Conservation (phyloP, 2,888 invertebrate species). For the Lasioglossum pauxillum region DNA sequence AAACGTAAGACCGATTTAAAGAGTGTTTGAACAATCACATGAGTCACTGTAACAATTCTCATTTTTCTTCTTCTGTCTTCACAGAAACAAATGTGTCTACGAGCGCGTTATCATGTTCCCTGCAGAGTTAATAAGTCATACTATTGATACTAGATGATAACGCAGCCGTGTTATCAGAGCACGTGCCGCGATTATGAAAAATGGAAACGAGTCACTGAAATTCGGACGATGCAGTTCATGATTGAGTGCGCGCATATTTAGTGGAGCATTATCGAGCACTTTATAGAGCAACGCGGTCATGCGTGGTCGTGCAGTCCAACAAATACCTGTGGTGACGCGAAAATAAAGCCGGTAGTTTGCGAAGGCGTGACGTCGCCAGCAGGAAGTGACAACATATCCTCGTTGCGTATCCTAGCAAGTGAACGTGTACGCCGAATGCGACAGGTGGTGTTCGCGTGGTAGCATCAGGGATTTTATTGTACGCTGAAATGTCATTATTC, state of each 20-base stretch:
- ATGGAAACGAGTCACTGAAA: not conserved
- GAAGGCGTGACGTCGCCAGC: conserved; percentile 60
- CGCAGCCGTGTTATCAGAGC: not conserved
- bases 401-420: conserved; percentile 46
- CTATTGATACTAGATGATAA: conserved; percentile 10
- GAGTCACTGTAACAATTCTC: not conserved
- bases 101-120: not conserved
- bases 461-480: conserved; percentile 24
- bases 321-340: conserved; percentile 39
- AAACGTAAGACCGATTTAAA: too few species aligned
- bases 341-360: conserved; percentile 51
- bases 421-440: conserved; percentile 33
- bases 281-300: conserved; percentile 34
- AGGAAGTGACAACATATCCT: conserved; percentile 78
- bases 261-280: conserved; percentile 33
- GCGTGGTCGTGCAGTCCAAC: conserved; percentile 25
- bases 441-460: conserved; percentile 47
- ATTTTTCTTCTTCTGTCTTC: not conserved
- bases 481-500: not conserved
- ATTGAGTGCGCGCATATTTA: conserved; percentile 19
- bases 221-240: not conserved
- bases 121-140: not conserved
- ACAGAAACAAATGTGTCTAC: not conserved
- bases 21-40: too few species aligned
- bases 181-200: not conserved